Evolutionary conservation across 92 coral and sea anemone species (phyloP), one percentile per base, ranked within the genome.

Genomic region (Ricordea florida): DNA sequence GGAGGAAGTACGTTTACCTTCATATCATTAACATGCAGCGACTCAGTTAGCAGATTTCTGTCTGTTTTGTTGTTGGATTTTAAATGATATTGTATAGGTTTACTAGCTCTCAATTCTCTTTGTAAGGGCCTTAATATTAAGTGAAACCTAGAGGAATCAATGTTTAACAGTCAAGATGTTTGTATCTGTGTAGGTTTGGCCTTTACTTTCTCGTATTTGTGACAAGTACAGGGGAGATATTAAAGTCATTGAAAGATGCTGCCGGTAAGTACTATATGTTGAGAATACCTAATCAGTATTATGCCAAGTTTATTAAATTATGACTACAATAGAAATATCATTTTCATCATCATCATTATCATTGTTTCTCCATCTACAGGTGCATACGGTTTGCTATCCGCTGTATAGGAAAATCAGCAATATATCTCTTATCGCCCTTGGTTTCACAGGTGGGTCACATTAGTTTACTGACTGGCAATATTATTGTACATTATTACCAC

Each of bases 321-420:
- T n/a, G n/a, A n/a, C n/a, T n/a, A n/a, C n/a, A n/a, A n/a, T 2
- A 44, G 50, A 9, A 23, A 44, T 8, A 7, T 6, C 18, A 15
- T 44, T 0, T 44, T 7, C 46, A n/a, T n/a, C n/a, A n/a, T n/a
- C n/a, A n/a, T n/a, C n/a, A n/a, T n/a, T 13, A 56, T 22, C 8
- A 5, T 11, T 63, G 24, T 17, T 28, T 57, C 18, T 66, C 37
- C 11, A 25, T 42, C 35, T 57, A 1, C 66, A 96, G 99, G 49
- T 96, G 99, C 33, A 87, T 96, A 42, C 83, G 99, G 72, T 96
- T 96, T 79, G 90, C 97, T 32, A 83, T 96, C 35, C 94, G 99
- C 48, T 96, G 99, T 53, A 76, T 96, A 27, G 99, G 97, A 22
- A 91, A 91, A 78, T 60, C 90, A 33, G 97, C 97, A 0, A 80